Evolutionary conservation across 2,797 vertebrate genomes (phyloP).

Genomic region (Lepus townsendii): DNA sequence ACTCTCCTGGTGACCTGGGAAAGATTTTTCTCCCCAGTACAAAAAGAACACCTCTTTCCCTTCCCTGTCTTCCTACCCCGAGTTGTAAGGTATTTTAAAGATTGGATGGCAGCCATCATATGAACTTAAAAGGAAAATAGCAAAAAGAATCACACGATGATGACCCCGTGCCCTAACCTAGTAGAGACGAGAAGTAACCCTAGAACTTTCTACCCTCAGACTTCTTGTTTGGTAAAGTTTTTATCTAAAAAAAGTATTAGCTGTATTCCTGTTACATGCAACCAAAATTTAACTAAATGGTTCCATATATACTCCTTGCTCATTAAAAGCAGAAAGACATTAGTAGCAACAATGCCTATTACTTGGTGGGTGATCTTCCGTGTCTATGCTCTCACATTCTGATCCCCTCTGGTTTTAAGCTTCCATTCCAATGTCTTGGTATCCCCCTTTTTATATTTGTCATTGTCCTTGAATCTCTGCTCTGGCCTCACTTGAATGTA

Average conservation of each 20-base stretch:
- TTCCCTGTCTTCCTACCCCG: background rate
- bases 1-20: background rate
- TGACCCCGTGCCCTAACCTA: background rate
- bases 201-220: background rate
- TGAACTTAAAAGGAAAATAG: background rate
- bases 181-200: background rate
- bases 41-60: slow-evolving; percentile 13
- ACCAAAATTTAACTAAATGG: background rate
- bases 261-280: background rate
- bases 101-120: background rate
- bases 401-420: background rate
- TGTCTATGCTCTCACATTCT: background rate
- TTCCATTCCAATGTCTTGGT: background rate
- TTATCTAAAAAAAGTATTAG: background rate
- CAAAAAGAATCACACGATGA: slow-evolving; percentile 12
- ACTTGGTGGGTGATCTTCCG: background rate
- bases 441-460: background rate
- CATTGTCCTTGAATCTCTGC: background rate
- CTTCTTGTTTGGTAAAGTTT: background rate
- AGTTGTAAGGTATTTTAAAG: slow-evolving; percentile 48
- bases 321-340: background rate
- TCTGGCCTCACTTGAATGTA: background rate
- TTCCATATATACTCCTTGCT: background rate
- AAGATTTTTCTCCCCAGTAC: background rate
- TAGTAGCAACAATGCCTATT: background rate